Base-by-base conservation (phyloP, 2,797 vertebrate species). In the Dipus sagitta region DNA sequence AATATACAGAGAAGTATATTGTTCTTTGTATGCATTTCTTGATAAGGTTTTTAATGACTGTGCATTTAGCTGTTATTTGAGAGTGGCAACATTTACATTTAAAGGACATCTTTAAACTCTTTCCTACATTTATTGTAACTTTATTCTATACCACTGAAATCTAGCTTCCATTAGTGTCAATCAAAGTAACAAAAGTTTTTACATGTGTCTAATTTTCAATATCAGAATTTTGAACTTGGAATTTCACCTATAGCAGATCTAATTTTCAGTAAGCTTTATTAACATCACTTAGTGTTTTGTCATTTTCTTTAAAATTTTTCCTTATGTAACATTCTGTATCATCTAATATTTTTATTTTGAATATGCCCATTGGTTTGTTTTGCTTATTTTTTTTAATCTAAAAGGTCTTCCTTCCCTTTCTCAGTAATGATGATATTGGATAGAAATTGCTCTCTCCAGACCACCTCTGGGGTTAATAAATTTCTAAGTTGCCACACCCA, bases 261-360 rank as follows among this genome's bases (percentile, higher is more conserved):
- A 80, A 32, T 80, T 93, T 32, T 86, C 85, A 82, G 32, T 17
- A 84, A 74, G 11, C 24, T 91, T 93, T 80, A 70, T 20, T 93
- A 70, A 23, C 38, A 4, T 42, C 83, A 82, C 18, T 15, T 54
- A 83, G 71, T 58, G 1, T 70, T 81, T 7, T 92, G 1, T 74
- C 34, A 62, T 68, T 82, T 87, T 42, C 68, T 3, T 30, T 38
- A 38, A 58, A 26, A 34, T 42, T 88, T 76, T 64, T 88, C 17
- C 28, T 96, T 77, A 80, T 18, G 20, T 80, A 38, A 70, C 12
- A 78, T 87, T 88, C 32, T 91, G 24, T 79, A 54, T 76, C 72
- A 86, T 68, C 20, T 58, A 34, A 20, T 78, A 78, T 78, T 70
- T 77, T 83, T 12, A 90, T 86, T 93, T 86, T 72, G 6, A 84